These are phyloP conservation scores for Amblyjoppa proteus DNA, from an alignment of 2,888 invertebrate species.

Conservation along the genomic window DNA sequence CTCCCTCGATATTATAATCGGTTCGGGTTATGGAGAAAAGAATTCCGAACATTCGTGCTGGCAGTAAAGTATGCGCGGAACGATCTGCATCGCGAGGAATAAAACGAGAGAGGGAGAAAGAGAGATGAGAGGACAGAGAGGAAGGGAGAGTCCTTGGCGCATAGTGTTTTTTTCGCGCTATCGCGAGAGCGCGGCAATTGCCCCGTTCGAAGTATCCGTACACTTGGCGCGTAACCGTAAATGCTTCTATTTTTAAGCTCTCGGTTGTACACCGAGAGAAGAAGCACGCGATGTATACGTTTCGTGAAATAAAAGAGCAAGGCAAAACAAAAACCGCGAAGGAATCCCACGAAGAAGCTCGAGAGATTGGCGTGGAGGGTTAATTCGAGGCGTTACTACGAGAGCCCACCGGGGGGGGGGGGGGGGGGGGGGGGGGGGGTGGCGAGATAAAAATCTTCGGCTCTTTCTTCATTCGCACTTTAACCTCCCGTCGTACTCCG, in stretches of 20 bases:
- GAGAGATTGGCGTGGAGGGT: conserved; percentile 56
- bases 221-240: conserved; percentile 61
- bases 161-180: conserved; percentile 48
- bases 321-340: conserved; percentile 43
- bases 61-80: conserved; percentile 32
- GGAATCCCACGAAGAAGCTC: conserved; percentile 60
- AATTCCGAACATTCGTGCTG: conserved; percentile 37
- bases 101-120: background rate
- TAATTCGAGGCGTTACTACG: conserved; percentile 64
- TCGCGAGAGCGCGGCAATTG: conserved; percentile 51
- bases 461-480: conserved; percentile 39
- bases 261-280: conserved; percentile 26
- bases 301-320: conserved; percentile 34
- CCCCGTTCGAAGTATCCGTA: conserved; percentile 45
- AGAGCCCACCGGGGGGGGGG: conserved; percentile 47
- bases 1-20: background rate
- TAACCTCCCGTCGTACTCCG: background rate
- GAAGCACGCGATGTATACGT: conserved; percentile 54
- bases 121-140: background rate
- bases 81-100: conserved; percentile 25
- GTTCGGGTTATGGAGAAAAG: conserved; percentile 13
- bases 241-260: conserved; percentile 53
- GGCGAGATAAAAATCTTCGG: conserved; percentile 52
- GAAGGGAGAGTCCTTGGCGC: conserved; percentile 38
- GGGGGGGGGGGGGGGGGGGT: background rate